These are phyloP conservation scores for Chamaetylas fuelleborni DNA, from an alignment of 2,113 vertebrate genomes.

Conservation along the genomic window DNA sequence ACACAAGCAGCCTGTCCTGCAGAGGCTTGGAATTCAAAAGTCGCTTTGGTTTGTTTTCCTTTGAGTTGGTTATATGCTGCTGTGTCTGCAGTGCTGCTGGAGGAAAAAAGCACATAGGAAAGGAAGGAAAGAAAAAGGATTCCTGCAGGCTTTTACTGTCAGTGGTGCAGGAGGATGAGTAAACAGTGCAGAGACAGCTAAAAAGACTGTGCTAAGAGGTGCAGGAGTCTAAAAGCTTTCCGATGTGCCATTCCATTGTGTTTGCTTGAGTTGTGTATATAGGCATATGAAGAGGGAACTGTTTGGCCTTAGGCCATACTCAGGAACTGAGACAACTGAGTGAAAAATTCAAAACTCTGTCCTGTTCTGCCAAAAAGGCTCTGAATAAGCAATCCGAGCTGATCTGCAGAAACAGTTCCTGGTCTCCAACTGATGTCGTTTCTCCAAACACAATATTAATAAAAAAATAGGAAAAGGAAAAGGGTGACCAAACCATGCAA, in stretches of 20 bases:
- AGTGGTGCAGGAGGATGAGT: background rate
- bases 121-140: background rate
- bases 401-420: background rate
- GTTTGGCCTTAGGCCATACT: background rate
- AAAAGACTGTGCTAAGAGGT: background rate
- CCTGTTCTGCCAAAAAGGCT: background rate
- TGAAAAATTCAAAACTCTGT: background rate
- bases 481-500: background rate
- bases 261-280: background rate
- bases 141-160: background rate
- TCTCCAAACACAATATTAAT: background rate
- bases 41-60: background rate
- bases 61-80: background rate
- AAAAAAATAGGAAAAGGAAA: background rate
- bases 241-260: background rate
- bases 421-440: background rate
- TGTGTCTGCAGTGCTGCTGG: background rate
- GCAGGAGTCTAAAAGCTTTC: slow-evolving; percentile 20
- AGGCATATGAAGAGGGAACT: background rate
- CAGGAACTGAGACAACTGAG: background rate
- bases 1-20: background rate
- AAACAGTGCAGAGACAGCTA: slow-evolving; percentile 37
- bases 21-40: background rate
- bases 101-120: background rate
- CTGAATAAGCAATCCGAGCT: background rate